Percentiles rank a stretch among this genome's conserved stretches.
Evolutionary conservation across 2,797 vertebrate genomes (phyloP).

Genomic region (Sebastolobus alascanus): DNA sequence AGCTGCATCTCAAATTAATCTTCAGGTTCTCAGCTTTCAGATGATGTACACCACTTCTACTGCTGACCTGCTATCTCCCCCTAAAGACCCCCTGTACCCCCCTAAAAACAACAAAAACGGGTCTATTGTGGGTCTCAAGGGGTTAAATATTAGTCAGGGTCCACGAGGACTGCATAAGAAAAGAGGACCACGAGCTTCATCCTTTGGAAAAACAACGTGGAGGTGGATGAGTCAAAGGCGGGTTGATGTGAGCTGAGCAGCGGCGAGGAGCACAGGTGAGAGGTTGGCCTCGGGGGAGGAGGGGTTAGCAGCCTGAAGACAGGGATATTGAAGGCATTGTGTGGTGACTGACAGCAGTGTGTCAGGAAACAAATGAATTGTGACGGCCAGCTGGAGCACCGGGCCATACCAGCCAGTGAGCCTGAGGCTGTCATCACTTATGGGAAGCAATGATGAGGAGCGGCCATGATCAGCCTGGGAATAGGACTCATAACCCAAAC

Average conservation of each 20-base stretch:
- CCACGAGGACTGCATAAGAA: neutral
- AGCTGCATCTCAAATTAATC: fast-evolving
- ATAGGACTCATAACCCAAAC: neutral
- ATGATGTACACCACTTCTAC: too few species aligned
- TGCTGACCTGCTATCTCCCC: too few species aligned
- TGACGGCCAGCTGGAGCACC: constrained; percentile 41
- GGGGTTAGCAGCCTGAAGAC: constrained; percentile 22
- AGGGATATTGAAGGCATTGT: constrained; percentile 15
- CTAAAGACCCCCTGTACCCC: too few species aligned
- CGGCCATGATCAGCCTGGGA: neutral
- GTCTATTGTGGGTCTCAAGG: too few species aligned
- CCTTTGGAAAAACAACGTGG: neutral
- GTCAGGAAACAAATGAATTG: constrained; percentile 35
- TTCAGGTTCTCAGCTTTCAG: too few species aligned
- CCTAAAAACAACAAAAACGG: too few species aligned
- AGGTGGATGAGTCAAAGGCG: neutral
- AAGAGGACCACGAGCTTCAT: neutral
- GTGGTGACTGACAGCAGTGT: constrained; percentile 22
- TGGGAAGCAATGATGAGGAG: constrained; percentile 8
- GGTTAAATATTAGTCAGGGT: neutral
- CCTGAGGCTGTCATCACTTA: constrained; percentile 26
- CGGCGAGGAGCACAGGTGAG: constrained; percentile 23
- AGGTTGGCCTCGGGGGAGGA: neutral
- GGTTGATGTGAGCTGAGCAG: neutral
- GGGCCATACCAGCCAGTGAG: neutral